These are phyloP conservation scores for Amblyraja radiata DNA, from an alignment of 2,797 vertebrate species.

Conservation along the genomic window DNA sequence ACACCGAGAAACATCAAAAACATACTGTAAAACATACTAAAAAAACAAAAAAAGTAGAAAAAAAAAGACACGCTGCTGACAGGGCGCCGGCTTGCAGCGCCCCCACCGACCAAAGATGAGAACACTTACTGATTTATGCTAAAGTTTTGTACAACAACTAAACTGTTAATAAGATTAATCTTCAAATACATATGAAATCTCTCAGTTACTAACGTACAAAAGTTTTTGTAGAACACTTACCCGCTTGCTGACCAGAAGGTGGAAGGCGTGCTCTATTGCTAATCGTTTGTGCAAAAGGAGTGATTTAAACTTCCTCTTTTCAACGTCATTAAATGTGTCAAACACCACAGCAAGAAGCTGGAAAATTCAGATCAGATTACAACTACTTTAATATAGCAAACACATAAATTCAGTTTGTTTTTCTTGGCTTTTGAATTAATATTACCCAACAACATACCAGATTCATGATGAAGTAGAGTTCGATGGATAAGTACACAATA, in stretches of 20 bases:
- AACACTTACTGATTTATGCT: background rate
- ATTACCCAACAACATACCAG: slow-evolving; percentile 61
- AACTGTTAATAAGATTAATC: background rate
- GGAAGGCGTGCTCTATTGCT: slow-evolving; percentile 82
- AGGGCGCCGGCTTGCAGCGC: no score
- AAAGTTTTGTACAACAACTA: background rate
- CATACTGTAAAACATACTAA: no score
- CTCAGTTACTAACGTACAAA: background rate
- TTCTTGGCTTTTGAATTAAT: background rate
- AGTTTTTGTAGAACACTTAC: slow-evolving; percentile 51
- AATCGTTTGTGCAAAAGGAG: slow-evolving; percentile 88
- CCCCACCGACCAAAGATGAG: no score
- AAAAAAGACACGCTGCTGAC: no score
- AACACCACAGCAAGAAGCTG: slow-evolving; percentile 96
- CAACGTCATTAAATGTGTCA: slow-evolving; percentile 90
- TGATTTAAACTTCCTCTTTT: slow-evolving; percentile 96
- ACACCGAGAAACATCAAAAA: no score
- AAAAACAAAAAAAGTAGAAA: no score
- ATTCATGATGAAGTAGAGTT: slow-evolving; percentile 99
- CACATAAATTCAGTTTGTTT: background rate
- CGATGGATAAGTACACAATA: slow-evolving; percentile 96
- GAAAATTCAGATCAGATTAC: slow-evolving; percentile 5
- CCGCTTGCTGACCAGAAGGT: slow-evolving; percentile 78
- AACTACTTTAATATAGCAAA: background rate
- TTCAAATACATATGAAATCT: background rate